phyloP scores from a whole-genome alignment of 1,140 invertebrate species.

The Drosophila insularis region DNA sequence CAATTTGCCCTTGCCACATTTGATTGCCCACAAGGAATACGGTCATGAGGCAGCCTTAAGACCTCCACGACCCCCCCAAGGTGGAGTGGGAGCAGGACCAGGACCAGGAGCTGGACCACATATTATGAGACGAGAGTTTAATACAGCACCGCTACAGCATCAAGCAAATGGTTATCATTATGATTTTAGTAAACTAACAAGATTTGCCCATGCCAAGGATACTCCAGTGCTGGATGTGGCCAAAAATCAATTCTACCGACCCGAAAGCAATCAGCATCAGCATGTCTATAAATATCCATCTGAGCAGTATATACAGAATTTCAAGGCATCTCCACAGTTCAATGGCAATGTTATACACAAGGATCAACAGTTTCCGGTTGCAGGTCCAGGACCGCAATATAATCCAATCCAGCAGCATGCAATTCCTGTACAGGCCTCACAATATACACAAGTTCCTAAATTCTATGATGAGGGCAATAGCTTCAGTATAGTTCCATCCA shows the following conservation, averaged over 20 bases:
- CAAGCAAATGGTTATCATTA: slow-evolving; percentile 37
- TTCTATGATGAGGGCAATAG: slow-evolving; percentile 23
- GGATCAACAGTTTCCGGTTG: slow-evolving; percentile 28
- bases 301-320: slow-evolving; percentile 65
- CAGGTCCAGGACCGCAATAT: slow-evolving; percentile 27
- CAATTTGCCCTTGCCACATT: slow-evolving; percentile 19
- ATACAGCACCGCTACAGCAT: slow-evolving; percentile 12
- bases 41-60: slow-evolving; percentile 22
- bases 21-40: slow-evolving; percentile 16
- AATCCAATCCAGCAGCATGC: slow-evolving; percentile 55
- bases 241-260: slow-evolving; percentile 57
- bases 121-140: slow-evolving; percentile 55
- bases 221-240: slow-evolving; percentile 57
- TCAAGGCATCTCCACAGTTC: slow-evolving; percentile 65
- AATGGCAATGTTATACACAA: slow-evolving; percentile 62
- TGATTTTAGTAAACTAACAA: slow-evolving; percentile 30
- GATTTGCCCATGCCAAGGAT: slow-evolving; percentile 62
- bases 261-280: slow-evolving; percentile 18
- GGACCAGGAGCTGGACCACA: slow-evolving; percentile 34
- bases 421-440: slow-evolving; percentile 59
- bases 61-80: slow-evolving; percentile 13
- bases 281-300: slow-evolving; percentile 40
- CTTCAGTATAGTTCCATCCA: slow-evolving; percentile 31
- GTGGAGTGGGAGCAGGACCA: background rate
- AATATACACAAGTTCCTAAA: slow-evolving; percentile 41